phyloP scores from a whole-genome alignment of 2,797 vertebrate species.

The Sus cebifrons region DNA sequence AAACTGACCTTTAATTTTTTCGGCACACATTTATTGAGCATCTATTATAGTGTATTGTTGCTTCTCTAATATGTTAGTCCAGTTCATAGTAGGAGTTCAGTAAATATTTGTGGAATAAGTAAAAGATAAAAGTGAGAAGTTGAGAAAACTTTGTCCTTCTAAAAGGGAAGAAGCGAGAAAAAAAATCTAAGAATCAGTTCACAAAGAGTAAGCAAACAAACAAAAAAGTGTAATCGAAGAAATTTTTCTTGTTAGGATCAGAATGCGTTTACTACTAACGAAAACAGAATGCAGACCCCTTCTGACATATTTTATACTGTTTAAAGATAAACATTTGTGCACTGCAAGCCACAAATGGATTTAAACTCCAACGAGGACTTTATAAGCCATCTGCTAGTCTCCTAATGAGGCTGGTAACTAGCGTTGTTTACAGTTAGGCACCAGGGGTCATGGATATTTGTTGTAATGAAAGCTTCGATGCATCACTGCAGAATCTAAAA shows the following conservation, averaged over 20 bases:
- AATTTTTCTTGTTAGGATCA: conserved; percentile 84
- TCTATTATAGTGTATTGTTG: background rate
- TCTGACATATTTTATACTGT: conserved; percentile 89
- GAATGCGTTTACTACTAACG: conserved; percentile 87
- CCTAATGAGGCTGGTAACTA: conserved; percentile 92
- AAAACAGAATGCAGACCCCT: conserved; percentile 86
- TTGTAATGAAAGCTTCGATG: conserved; percentile 89
- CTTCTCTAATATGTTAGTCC: background rate
- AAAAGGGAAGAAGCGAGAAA: conserved; percentile 64
- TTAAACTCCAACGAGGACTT: conserved; percentile 91
- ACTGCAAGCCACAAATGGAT: conserved; percentile 89
- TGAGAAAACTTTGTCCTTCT: conserved; percentile 58
- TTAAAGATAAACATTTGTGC: conserved; percentile 91
- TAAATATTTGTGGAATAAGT: background rate
- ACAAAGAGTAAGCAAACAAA: conserved; percentile 61
- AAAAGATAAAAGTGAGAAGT: conserved; percentile 65
- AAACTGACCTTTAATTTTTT: conserved; percentile 19
- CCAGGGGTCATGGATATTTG: conserved; percentile 90
- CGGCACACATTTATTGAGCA: background rate
- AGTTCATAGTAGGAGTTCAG: background rate
- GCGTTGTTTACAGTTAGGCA: conserved; percentile 91
- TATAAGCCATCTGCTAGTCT: conserved; percentile 91
- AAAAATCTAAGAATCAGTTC: conserved; percentile 54
- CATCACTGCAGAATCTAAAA: conserved; percentile 88
- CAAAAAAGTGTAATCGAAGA: conserved; percentile 72